Evolutionary conservation across 2,888 invertebrate genomes (phyloP).

Genomic region (Pseudococcus longispinus): DNA sequence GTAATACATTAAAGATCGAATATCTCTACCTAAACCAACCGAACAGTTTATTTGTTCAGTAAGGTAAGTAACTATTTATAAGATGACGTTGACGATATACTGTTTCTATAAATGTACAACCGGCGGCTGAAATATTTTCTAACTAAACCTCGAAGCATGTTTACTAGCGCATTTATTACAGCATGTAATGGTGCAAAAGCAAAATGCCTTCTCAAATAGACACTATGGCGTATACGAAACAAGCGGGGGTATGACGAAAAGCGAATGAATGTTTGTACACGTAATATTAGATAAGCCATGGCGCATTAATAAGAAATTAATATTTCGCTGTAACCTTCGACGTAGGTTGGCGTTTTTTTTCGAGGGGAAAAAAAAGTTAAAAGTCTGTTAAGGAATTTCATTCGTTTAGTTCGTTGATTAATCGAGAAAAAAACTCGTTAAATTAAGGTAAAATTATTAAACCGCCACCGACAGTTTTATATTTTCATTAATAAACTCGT

Average conservation of each 20-base stretch:
- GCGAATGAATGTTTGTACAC: constrained; percentile 12
- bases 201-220: constrained; percentile 17
- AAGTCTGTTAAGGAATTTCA: neutral
- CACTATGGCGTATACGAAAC: neutral
- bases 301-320: constrained; percentile 33
- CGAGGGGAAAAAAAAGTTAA: neutral
- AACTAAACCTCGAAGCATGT: constrained; percentile 35
- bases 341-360: neutral
- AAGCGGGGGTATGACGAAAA: neutral
- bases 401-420: neutral
- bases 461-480: neutral
- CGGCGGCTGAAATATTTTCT: constrained; percentile 12
- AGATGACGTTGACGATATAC: constrained; percentile 23
- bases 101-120: neutral
- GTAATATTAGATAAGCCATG: constrained; percentile 7
- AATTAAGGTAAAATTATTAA: neutral
- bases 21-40: neutral
- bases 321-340: neutral
- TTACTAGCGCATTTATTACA: constrained; percentile 29
- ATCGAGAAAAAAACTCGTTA: neutral
- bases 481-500: constrained; percentile 19
- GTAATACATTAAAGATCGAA: constrained; percentile 12
- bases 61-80: constrained; percentile 29
- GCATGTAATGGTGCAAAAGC: constrained; percentile 11
- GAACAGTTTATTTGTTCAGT: constrained; percentile 22